Base-by-base conservation (phyloP, 2,888 invertebrate genomes). In the Monoplex corrugatus region DNA sequence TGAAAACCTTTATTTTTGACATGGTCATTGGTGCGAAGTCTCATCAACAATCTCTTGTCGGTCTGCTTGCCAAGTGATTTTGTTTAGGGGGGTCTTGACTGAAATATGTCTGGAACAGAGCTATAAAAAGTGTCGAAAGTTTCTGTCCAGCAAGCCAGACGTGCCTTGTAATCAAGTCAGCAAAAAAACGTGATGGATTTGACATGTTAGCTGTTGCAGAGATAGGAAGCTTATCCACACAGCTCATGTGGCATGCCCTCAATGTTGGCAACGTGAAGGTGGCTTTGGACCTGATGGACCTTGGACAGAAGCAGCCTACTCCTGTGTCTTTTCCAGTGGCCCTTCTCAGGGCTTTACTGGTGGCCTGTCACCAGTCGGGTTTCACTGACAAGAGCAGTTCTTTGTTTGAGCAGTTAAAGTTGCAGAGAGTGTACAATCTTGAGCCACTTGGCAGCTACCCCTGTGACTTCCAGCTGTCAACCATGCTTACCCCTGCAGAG, bases 221-320 rank as follows among this genome's bases (percentile, higher is more conserved):
- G 38, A 35, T 84, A 45, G 84, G 45, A 3, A 2, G 45, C 35
- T 38, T 84, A 38, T 50, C 84, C 32, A 8, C 45, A 2, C 84
- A 84, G 84, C 84, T 84, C 84, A 32, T 50, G 35, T 84, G 84
- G 84, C 84, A 84, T 38, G 45, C 84, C 35, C 57, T 84, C 23
- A 19, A n/a, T 38, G 50, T 38, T 1, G 84, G 84, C 50, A 84
- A 84, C 84, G 23, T 84, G 19, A 8, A 3, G 1, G 50, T 23
- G 16, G 84, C 84, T 35, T 8, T 84, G 50, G 84, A 84, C n/a
- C 50, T 84, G 23, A 50, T 84, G 84, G 35, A 50, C 10, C 32
- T 57, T 32, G 44, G 13, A 0, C 23, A 23, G 35, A 23, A 57
- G 50, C 44, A 2, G 13, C 35, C 45, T 28, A 0, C 32, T 32